Evolutionary conservation across 2,113 vertebrate species (phyloP), one percentile per base, ranked within the genome.

Genomic region (Pleuronectes platessa): DNA sequence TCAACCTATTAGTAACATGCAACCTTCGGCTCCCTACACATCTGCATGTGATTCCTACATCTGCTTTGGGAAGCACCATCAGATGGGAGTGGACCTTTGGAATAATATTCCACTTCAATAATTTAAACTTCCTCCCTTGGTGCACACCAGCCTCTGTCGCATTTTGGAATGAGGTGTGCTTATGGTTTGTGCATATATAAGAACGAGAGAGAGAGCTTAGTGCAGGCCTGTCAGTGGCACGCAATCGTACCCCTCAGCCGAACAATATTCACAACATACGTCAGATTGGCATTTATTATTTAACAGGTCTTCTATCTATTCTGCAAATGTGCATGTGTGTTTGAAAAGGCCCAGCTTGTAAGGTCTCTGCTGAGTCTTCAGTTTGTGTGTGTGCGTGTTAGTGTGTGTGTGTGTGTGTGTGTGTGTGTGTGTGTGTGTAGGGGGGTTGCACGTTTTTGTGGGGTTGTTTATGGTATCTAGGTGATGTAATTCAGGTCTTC

Each of bases 261-360:
- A 90, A 92, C 85, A 93, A 88, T 93, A 92, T 93, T 93, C 84
- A 88, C 80, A 90, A 91, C 90, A 92, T 94, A 90, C 89, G 86
- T 90, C 90, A 86, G 88, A 90, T 89, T 84, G 76, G 56, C 83
- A 93, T 94, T 69, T 76, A 93, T 93, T 92, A 94, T 94, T 91
- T 68, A 93, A 55, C 68, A 86, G 73, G 73, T 67, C 62, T 84
- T 88, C 92, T 90, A 91, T 91, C 85, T 93, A 85, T 80, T 89
- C 85, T 85, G 88, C 82, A 89, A 89, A 90, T 79, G 74, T 87
- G 88, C 85, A 73, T 61, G 54, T 63, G 75, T 85, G 72, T 89
- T 86, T 85, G 80, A 86, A 83, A 88, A 74, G 61, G 60, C 63
- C 53, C 31, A 40, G 71, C 75, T 53, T 75, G 71, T 82, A 74